phyloP scores from a whole-genome alignment of 2,888 invertebrate species.

The Dione vanillae region DNA sequence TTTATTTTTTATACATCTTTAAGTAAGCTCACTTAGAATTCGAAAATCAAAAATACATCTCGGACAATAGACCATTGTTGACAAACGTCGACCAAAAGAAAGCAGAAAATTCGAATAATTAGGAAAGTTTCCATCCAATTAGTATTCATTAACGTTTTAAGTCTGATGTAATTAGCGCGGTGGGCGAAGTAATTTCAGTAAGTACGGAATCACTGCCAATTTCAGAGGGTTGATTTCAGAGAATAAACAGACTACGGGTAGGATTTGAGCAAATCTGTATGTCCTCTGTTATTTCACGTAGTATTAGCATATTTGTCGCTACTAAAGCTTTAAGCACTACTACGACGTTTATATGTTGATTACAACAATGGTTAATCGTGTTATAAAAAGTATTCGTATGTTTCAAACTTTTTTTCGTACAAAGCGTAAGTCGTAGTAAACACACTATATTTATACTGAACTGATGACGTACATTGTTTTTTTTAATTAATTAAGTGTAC shows the following conservation, averaged over 20 bases:
- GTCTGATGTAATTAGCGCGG: slow-evolving; percentile 45
- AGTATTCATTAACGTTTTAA: slow-evolving; percentile 43
- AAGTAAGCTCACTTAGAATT: too few relatives aligned
- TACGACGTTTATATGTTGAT: slow-evolving; percentile 8
- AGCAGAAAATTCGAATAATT: slow-evolving; percentile 32
- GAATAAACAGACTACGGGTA: slow-evolving; percentile 45
- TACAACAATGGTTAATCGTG: background rate
- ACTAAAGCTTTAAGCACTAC: slow-evolving; percentile 8
- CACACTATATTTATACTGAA: background rate
- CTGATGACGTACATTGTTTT: background rate
- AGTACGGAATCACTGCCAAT: slow-evolving; percentile 47
- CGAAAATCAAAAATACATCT: too few relatives aligned
- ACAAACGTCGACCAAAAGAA: slow-evolving; percentile 22
- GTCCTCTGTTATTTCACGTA: slow-evolving; percentile 42
- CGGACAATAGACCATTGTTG: slow-evolving; percentile 21
- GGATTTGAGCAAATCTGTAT: slow-evolving; percentile 43
- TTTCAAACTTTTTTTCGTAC: background rate
- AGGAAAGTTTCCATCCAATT: slow-evolving; percentile 44
- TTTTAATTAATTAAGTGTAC: too few relatives aligned
- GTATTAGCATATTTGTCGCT: slow-evolving; percentile 47
- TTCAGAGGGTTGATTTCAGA: slow-evolving; percentile 44
- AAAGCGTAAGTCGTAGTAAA: background rate
- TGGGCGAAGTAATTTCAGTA: slow-evolving; percentile 47
- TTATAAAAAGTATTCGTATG: background rate
- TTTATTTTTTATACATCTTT: too few relatives aligned